These are phyloP conservation scores for Synergus itoensis DNA, from an alignment of 2,888 invertebrate species.

Conservation along the genomic window DNA sequence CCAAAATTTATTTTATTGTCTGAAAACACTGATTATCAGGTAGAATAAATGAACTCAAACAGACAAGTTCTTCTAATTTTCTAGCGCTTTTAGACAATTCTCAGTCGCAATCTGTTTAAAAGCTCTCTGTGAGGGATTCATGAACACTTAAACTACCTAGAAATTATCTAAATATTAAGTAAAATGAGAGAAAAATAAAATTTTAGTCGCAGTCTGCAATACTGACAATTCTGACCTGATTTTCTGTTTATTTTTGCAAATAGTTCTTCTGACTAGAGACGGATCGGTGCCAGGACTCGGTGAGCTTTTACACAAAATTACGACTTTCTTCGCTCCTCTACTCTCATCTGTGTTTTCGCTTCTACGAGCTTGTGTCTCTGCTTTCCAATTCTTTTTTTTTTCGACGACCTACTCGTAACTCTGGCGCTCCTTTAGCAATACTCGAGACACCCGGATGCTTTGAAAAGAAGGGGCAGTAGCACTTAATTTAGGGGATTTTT, in stretches of 20 bases:
- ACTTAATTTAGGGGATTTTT: slow-evolving; percentile 34
- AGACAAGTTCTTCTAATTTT: slow-evolving; percentile 23
- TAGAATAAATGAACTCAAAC: slow-evolving; percentile 8
- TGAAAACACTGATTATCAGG: not conserved
- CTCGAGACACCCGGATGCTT: slow-evolving; percentile 20
- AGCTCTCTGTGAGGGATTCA: not conserved
- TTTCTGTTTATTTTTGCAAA: slow-evolving; percentile 39
- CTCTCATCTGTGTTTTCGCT: slow-evolving; percentile 40
- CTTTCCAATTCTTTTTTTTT: slow-evolving; percentile 24
- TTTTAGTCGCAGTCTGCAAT: not conserved
- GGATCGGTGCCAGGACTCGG: slow-evolving; percentile 42
- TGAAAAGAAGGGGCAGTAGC: slow-evolving; percentile 31
- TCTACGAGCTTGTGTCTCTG: slow-evolving; percentile 29
- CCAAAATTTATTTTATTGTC: not conserved
- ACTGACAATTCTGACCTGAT: slow-evolving; percentile 30
- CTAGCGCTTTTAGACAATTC: slow-evolving; percentile 17
- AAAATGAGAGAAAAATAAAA: slow-evolving; percentile 23
- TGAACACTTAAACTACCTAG: slow-evolving; percentile 19
- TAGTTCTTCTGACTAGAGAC: slow-evolving; percentile 41
- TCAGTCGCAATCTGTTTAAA: slow-evolving; percentile 39
- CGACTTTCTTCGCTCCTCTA: slow-evolving; percentile 43
- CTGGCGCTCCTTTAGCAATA: slow-evolving; percentile 13
- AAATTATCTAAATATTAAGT: slow-evolving; percentile 8
- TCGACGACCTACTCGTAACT: slow-evolving; percentile 27
- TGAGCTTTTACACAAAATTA: slow-evolving; percentile 41